Evolutionary conservation across 1,140 invertebrate species (phyloP).

Genomic region (Polypedilum pembai): DNA sequence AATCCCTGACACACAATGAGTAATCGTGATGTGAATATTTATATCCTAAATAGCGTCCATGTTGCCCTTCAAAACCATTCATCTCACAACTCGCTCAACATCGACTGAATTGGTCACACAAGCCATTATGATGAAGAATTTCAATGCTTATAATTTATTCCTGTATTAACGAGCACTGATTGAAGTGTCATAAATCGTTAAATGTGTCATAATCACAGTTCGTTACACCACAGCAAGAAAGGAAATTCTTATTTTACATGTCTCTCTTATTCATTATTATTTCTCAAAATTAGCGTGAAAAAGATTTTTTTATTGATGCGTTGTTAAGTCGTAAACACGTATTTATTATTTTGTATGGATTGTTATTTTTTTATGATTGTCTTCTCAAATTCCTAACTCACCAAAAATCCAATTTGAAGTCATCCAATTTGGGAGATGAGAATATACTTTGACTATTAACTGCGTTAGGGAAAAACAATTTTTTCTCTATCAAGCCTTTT

Average conservation of each 20-base stretch:
- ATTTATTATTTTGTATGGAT: neutral
- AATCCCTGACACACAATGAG: too few species aligned
- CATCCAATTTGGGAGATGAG: too few species aligned
- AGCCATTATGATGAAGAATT: neutral
- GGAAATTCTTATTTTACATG: neutral
- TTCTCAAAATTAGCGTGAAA: slow-evolving; percentile 11
- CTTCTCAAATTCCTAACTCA: too few species aligned
- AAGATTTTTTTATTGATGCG: neutral
- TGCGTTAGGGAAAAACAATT: too few species aligned
- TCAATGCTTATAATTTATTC: neutral
- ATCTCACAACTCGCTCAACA: too few species aligned
- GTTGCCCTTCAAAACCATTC: too few species aligned
- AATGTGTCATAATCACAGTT: slow-evolving; percentile 18
- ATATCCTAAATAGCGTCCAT: too few species aligned
- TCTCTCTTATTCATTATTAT: neutral
- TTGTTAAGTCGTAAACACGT: slow-evolving; percentile 2
- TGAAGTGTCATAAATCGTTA: slow-evolving; percentile 18
- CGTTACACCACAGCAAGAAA: neutral
- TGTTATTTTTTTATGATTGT: too few species aligned
- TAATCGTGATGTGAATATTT: too few species aligned
- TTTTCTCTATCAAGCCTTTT: too few species aligned
- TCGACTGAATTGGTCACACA: neutral
- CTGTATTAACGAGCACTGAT: neutral
- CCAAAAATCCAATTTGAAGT: too few species aligned
- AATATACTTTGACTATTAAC: too few species aligned